A percentile compares a stretch with the other conserved stretches of the same genome.
phyloP scores from a whole-genome alignment of 1,140 invertebrate genomes.

The Leptoteleia sp. region DNA sequence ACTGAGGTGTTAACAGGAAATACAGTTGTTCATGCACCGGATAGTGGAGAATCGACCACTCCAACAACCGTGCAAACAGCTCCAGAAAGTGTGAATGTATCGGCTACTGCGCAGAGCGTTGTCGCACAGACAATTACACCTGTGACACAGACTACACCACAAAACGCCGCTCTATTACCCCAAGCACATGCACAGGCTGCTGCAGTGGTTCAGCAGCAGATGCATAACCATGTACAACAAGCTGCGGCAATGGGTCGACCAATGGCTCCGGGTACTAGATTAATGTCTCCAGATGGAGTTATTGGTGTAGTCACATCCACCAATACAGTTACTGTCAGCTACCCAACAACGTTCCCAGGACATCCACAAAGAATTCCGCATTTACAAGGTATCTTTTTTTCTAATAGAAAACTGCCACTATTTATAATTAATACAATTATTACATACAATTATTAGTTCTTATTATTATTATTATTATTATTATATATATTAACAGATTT shows the following conservation, averaged over 20 bases:
- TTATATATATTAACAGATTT: no score
- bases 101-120: conserved; percentile 65
- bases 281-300: conserved; percentile 84
- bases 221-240: conserved; percentile 84
- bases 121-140: conserved; percentile 57
- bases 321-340: conserved; percentile 84
- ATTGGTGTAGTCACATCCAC: conserved; percentile 85
- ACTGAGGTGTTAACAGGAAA: conserved; percentile 64
- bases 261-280: conserved; percentile 83
- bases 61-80: conserved; percentile 62
- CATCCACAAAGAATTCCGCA: conserved; percentile 77
- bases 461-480: no score
- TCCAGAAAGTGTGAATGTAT: conserved; percentile 66
- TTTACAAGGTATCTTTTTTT: conserved; percentile 71
- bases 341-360: conserved; percentile 81
- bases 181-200: conserved; percentile 74
- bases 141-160: conserved; percentile 64
- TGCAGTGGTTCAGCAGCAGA: conserved; percentile 78
- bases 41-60: conserved; percentile 52
- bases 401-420: neutral
- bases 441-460: neutral
- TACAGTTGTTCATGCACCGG: conserved; percentile 58
- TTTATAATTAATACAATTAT: neutral
- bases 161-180: conserved; percentile 57
- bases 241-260: conserved; percentile 83